Evolutionary conservation across 2,888 invertebrate species (phyloP).

Genomic region (Netelia inedita): DNA sequence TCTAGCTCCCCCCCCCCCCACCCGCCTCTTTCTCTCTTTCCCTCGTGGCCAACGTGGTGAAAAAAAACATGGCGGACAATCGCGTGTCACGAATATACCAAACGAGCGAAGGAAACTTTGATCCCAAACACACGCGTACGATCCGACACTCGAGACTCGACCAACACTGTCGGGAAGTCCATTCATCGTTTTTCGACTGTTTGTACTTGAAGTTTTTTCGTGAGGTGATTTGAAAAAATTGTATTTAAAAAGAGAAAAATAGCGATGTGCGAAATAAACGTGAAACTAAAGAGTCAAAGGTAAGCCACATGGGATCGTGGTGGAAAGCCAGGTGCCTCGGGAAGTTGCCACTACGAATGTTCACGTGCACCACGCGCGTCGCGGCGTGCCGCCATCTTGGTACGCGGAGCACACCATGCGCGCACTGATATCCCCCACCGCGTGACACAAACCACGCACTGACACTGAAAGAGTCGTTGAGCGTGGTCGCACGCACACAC

Average conservation of each 20-base stretch:
- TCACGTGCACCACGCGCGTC: conserved; percentile 70
- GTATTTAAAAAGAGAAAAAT: neutral
- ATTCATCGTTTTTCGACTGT: too few relatives aligned
- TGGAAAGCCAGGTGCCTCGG: conserved; percentile 61
- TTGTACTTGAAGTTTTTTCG: too few relatives aligned
- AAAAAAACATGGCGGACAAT: conserved; percentile 61
- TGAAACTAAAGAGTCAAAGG: neutral
- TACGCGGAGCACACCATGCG: conserved; percentile 68
- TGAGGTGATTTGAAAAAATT: neutral
- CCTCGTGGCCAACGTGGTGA: conserved; percentile 46
- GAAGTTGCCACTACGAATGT: conserved; percentile 65
- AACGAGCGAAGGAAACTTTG: conserved; percentile 16
- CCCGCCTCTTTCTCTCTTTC: conserved; percentile 28
- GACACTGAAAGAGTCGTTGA: conserved; percentile 16
- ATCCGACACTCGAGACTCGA: neutral
- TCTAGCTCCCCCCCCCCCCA: too few relatives aligned
- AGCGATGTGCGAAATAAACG: neutral
- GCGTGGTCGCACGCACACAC: neutral
- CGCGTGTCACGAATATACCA: conserved; percentile 38
- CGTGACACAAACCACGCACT: conserved; percentile 45
- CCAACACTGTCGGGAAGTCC: too few relatives aligned
- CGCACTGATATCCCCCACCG: conserved; percentile 68
- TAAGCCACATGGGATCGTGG: conserved; percentile 60
- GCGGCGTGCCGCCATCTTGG: conserved; percentile 70
- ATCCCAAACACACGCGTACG: conserved; percentile 29